These are phyloP conservation scores for Piscicola geometra DNA, from an alignment of 2,888 invertebrate genomes.

Conservation along the genomic window DNA sequence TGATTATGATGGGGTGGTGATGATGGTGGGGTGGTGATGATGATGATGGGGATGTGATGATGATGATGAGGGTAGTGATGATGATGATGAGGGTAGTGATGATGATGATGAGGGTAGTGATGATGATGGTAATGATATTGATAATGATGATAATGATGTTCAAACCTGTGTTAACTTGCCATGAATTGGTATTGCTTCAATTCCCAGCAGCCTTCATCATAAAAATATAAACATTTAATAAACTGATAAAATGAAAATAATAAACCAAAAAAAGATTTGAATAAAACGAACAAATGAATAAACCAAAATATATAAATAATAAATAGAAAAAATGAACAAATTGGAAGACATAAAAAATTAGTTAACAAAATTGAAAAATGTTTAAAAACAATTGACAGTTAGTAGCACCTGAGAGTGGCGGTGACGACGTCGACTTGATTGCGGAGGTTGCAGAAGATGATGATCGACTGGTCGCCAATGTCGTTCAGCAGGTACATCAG, in stretches of 20 bases:
- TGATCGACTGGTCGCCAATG: constrained; percentile 17
- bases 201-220: background rate
- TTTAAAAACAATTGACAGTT: too few relatives aligned
- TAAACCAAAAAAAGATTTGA: background rate
- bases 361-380: background rate
- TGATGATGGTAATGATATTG: too few relatives aligned
- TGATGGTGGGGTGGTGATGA: too few relatives aligned
- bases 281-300: background rate
- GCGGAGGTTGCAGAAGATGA: constrained; percentile 29
- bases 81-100: too few relatives aligned
- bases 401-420: background rate
- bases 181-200: constrained; percentile 9
- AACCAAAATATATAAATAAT: background rate
- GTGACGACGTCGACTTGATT: background rate
- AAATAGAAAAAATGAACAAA: background rate
- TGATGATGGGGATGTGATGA: too few relatives aligned
- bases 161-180: constrained; percentile 12
- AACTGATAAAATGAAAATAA: background rate
- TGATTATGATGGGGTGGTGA: too few relatives aligned
- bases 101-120: too few relatives aligned
- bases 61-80: too few relatives aligned
- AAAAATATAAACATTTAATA: too few relatives aligned
- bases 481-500: constrained; percentile 26
- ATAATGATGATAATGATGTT: too few relatives aligned
- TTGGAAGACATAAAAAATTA: background rate